Conservation (phyloP, 2,113 vertebrate genomes). For the Nothoprocta pentlandii region DNA sequence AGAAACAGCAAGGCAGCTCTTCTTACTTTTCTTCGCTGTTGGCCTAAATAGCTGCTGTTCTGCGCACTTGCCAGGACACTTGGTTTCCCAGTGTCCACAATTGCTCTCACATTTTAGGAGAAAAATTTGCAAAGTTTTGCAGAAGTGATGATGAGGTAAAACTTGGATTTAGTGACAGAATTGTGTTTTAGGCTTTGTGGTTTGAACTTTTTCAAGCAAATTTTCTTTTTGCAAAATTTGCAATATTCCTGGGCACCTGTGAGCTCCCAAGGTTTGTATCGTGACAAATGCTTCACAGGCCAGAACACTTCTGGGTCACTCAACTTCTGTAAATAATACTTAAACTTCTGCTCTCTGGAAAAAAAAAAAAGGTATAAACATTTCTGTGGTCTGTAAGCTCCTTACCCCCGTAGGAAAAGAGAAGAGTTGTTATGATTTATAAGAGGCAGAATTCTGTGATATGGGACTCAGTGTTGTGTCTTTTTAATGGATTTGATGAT, state of each 20-base stretch:
- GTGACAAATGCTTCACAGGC: neutral
- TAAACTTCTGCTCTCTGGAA: neutral
- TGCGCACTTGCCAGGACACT: neutral
- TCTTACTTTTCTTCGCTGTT: neutral
- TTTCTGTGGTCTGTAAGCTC: neutral
- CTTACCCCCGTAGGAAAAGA: neutral
- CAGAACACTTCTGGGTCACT: neutral
- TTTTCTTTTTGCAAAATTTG: neutral
- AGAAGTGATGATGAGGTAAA: neutral
- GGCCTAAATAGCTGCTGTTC: neutral
- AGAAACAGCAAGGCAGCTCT: neutral
- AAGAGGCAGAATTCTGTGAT: neutral
- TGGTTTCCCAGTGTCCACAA: neutral
- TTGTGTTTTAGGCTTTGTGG: neutral
- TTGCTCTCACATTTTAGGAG: neutral
- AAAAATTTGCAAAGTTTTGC: neutral
- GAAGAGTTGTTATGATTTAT: neutral
- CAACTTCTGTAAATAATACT: neutral
- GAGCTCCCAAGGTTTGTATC: accelerated
- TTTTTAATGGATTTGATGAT: neutral
- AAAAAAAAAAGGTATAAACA: neutral
- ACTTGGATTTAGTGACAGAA: accelerated
- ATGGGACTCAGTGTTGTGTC: accelerated
- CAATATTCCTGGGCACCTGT: accelerated
- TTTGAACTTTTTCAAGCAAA: neutral